Percentiles rank a stretch among this genome's conserved stretches.
Conservation (phyloP, 2,113 vertebrate species). For the Onychostoma macrolepis region DNA sequence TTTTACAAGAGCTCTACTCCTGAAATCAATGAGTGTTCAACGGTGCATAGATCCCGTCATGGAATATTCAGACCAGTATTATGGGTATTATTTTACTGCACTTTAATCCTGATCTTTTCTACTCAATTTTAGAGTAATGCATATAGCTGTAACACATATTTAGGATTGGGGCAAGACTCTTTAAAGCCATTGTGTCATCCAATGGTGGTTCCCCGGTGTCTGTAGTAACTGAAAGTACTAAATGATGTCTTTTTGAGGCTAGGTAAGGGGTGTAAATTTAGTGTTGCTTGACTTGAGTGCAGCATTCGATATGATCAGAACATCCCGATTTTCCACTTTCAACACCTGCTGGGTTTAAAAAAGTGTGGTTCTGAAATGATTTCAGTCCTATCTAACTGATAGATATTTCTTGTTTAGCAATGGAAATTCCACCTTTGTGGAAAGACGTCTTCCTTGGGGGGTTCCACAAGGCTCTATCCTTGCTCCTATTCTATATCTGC, state of each 20-base stretch:
- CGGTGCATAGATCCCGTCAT: background rate
- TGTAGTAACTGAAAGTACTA: background rate
- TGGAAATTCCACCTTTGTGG: background rate
- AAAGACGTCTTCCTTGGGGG: background rate
- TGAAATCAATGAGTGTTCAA: conserved; percentile 19
- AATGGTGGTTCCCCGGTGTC: background rate
- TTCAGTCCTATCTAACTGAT: background rate
- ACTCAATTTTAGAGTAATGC: background rate
- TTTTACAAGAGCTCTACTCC: background rate
- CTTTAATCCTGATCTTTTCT: background rate
- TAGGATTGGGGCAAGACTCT: background rate
- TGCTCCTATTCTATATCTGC: background rate
- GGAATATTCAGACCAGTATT: background rate
- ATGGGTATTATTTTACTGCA: background rate
- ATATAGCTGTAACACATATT: background rate
- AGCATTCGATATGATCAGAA: background rate
- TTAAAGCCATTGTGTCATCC: background rate
- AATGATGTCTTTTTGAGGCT: background rate
- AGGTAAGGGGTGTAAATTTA: background rate
- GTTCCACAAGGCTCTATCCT: background rate
- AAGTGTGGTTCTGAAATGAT: background rate
- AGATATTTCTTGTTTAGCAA: background rate
- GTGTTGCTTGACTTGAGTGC: background rate
- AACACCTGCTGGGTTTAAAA: background rate
- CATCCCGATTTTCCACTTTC: background rate